Evolutionary conservation across 2,797 vertebrate genomes (phyloP).

Genomic region (Gambusia yucatana): DNA sequence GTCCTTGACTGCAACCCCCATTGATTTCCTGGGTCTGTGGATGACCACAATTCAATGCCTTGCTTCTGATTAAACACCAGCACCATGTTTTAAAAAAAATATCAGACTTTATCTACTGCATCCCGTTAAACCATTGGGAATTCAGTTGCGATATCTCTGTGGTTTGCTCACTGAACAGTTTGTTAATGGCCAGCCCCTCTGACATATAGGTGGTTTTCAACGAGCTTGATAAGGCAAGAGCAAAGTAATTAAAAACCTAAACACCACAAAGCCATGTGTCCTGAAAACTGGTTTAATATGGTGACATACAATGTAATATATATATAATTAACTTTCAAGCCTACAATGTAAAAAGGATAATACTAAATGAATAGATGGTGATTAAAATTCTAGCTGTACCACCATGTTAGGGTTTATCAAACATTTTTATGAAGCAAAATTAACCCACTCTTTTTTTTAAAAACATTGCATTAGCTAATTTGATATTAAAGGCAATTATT

Average conservation of each 20-base stretch:
- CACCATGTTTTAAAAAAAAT: conserved; percentile 50
- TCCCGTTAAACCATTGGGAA: conserved; percentile 37
- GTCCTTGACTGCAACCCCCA: conserved; percentile 71
- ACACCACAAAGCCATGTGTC: conserved; percentile 11
- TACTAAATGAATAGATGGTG: background rate
- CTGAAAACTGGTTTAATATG: conserved; percentile 18
- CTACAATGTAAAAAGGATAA: conserved; percentile 1
- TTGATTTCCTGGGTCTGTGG: conserved; percentile 71
- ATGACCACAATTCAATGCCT: conserved; percentile 64
- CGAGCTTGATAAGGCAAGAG: conserved; percentile 29
- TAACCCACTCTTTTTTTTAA: background rate
- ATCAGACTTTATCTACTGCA: conserved; percentile 56
- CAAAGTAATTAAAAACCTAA: conserved; percentile 7
- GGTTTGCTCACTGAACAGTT: conserved; percentile 28
- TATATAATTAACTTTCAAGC: background rate
- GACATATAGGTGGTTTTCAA: conserved; percentile 15
- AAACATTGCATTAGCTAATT: background rate
- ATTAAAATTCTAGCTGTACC: background rate
- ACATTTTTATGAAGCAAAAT: background rate
- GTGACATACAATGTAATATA: conserved; percentile 10
- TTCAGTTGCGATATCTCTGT: conserved; percentile 47
- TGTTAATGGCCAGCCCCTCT: conserved; percentile 44
- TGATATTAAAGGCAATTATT: background rate
- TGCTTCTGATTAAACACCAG: conserved; percentile 73
- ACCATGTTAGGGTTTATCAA: background rate